A percentile compares a stretch with the other conserved stretches of the same genome.
Conservation (phyloP, 2,113 vertebrate genomes). For the Sebastes schlegelii region DNA sequence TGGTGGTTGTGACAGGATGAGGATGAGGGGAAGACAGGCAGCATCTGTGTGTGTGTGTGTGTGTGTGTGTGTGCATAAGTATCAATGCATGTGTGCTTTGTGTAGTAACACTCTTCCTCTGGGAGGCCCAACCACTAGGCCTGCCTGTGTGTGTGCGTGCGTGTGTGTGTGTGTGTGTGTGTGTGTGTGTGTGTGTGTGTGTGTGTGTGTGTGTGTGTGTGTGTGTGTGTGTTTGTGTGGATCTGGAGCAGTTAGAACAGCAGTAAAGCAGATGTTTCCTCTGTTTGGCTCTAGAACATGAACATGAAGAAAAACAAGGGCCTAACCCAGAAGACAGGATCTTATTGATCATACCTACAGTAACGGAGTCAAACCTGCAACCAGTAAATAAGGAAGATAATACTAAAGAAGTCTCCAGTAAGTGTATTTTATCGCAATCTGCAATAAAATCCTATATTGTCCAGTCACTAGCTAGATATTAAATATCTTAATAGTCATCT, state of each 20-base stretch:
- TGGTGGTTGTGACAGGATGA: slow-evolving; percentile 71
- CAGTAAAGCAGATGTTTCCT: slow-evolving; percentile 84
- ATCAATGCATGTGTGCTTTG: slow-evolving; percentile 52
- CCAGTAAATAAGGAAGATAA: neutral
- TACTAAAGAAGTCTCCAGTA: neutral
- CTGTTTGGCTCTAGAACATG: slow-evolving; percentile 69
- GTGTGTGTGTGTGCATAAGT: slow-evolving; percentile 26
- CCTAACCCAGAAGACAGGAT: slow-evolving; percentile 42
- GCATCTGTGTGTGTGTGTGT: slow-evolving; percentile 55
- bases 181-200: slow-evolving; percentile 23
- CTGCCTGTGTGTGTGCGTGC: slow-evolving; percentile 47
- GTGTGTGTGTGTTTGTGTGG: slow-evolving; percentile 64
- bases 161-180: no score
- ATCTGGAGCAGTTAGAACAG: slow-evolving; percentile 79
- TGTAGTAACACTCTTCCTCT: slow-evolving; percentile 67
- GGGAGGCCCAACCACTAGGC: slow-evolving; percentile 46
- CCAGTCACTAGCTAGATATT: neutral
- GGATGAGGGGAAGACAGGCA: slow-evolving; percentile 61
- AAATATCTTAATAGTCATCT: neutral
- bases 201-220: slow-evolving; percentile 20
- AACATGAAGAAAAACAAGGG: slow-evolving; percentile 63
- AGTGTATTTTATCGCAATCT: no score
- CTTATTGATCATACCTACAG: slow-evolving; percentile 33
- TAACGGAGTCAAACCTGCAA: slow-evolving; percentile 4
- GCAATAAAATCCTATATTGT: no score